Percentiles rank a stretch among this genome's conserved stretches.
Conservation (phyloP, 1,140 invertebrate genomes). For the Aphaenogaster rudis region DNA sequence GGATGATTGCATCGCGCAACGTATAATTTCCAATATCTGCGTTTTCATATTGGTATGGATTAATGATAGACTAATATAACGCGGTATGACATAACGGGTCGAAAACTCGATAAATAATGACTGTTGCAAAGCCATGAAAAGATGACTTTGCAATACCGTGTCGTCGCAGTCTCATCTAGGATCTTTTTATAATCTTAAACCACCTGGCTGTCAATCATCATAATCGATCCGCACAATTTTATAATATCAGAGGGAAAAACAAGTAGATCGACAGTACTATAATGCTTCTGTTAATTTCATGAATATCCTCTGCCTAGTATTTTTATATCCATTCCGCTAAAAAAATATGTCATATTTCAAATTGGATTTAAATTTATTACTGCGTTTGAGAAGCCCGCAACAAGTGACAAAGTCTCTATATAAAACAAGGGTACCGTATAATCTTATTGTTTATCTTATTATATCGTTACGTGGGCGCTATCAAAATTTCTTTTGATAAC, state of each 20-base stretch:
- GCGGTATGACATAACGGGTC: constrained; percentile 43
- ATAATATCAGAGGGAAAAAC: neutral
- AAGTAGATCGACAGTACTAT: constrained; percentile 14
- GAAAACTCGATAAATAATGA: constrained; percentile 53
- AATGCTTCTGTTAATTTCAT: constrained; percentile 27
- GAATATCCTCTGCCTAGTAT: neutral
- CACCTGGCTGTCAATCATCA: constrained; percentile 44
- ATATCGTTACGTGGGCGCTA: constrained; percentile 8
- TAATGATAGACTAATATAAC: constrained; percentile 61
- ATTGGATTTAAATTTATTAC: constrained; percentile 30
- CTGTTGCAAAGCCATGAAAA: constrained; percentile 26
- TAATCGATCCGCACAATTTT: constrained; percentile 33
- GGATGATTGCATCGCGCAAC: constrained; percentile 53
- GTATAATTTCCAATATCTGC: constrained; percentile 53
- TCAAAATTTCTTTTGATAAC: constrained; percentile 33
- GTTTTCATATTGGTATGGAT: constrained; percentile 48
- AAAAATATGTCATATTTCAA: neutral
- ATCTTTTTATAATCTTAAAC: constrained; percentile 10
- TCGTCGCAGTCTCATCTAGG: neutral
- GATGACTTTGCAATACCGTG: constrained; percentile 34
- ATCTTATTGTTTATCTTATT: constrained; percentile 38
- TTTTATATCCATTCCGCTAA: neutral
- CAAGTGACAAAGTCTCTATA: neutral
- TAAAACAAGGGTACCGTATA: neutral
- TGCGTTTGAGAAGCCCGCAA: neutral